Conservation (phyloP, 2,888 invertebrate species). For the Eucriotettix oculatus region DNA sequence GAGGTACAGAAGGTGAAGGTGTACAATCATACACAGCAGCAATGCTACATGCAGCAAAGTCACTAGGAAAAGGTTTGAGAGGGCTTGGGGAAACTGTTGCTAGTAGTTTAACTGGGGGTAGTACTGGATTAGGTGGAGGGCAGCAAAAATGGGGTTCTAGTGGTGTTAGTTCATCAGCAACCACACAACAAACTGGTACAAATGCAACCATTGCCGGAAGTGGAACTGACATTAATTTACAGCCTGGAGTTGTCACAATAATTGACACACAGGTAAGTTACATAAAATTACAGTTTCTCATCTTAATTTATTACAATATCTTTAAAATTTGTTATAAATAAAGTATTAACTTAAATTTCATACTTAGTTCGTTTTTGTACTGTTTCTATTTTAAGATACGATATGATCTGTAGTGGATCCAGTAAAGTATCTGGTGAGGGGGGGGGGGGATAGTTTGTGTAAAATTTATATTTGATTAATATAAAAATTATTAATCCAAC, state of each 20-base stretch:
- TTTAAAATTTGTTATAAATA: no score
- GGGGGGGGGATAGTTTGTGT: no score
- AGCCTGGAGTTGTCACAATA: conserved; percentile 78
- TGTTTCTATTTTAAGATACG: no score
- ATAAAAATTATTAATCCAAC: no score
- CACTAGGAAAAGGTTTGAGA: conserved; percentile 74
- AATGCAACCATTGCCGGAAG: conserved; percentile 11
- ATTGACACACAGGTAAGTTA: conserved; percentile 56
- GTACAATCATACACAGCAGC: conserved; percentile 70
- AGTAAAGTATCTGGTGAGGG: no score
- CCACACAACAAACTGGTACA: conserved; percentile 14
- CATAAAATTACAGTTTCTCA: not conserved
- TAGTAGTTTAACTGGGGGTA: conserved; percentile 61
- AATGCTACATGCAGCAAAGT: conserved; percentile 87
- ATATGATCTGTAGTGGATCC: no score
- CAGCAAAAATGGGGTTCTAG: not conserved
- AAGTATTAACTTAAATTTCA: no score
- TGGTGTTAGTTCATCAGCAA: conserved; percentile 16
- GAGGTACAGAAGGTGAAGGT: conserved; percentile 48
- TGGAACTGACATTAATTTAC: conserved; percentile 30
- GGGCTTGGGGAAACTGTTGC: conserved; percentile 86
- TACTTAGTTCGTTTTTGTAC: no score
- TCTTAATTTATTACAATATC: not conserved
- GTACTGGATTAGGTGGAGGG: not conserved
- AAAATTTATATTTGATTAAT: no score